Evolutionary conservation across 2,797 vertebrate genomes (phyloP), one percentile per base, ranked within the genome.

Genomic region (Mionectes olivaceus): DNA sequence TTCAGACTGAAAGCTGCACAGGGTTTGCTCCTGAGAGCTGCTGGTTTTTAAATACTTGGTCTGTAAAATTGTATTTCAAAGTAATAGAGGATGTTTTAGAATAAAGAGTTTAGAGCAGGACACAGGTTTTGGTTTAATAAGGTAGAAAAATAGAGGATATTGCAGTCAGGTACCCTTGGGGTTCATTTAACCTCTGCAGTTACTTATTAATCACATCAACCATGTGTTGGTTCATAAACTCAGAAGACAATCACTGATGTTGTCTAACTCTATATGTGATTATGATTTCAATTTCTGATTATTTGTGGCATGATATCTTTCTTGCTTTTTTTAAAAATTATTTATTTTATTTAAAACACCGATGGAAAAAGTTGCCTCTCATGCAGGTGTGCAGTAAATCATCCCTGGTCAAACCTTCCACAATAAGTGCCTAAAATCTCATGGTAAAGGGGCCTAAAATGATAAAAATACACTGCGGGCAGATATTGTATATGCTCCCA

Each of bases 301-400:
- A 50, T 60, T 63, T 89, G 43, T 37, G 28, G 74, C 73, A 69
- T 35, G 0, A 32, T n/a, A 5, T 39, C 37, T 75, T 43, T 39
- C 15, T 78, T n/a, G 13, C 11, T 19, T 0, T 9, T 57, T 73
- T 23, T n/a, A n/a, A n/a, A n/a, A n/a, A n/a, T n/a, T n/a, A n/a
- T n/a, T n/a, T n/a, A n/a, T n/a, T n/a, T n/a, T n/a, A n/a, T n/a
- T 57, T 25, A 12, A 19, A 86, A 23, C 19, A 32, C 18, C 64
- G 49, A 22, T 76, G 30, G 70, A 53, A 87, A 87, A 74, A 39
- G n/a, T 56, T 90, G 9, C 74, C 37, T 79, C 28, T 79, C 11
- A 4, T 46, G 39, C 56, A 64, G 43, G 39, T 56, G 28, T 68
- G 56, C 84, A 60, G 15, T 56, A 56, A 56, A 56, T 85, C 35